Base-by-base conservation (phyloP, 23 tunicate genomes). In the Ascidia mentula region DNA sequence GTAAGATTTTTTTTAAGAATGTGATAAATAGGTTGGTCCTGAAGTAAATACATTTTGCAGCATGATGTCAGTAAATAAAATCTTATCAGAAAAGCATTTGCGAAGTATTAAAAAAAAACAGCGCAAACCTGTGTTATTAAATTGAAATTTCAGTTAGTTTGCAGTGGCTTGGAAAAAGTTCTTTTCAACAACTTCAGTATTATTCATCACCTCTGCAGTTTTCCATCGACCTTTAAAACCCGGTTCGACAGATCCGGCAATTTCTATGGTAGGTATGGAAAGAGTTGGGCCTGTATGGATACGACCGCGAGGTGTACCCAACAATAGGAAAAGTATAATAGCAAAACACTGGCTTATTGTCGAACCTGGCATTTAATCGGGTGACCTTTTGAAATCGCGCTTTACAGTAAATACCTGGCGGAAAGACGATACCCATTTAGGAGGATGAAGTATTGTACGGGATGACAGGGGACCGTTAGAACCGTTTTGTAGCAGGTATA, bases 321-420 rank as follows among this genome's bases (percentile, higher is more conserved):
- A 53, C 65, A 53, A 53, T 42, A 53, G 65, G 65, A 53, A 28
- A 53, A 53, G 65, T 53, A 53, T 53, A 53, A 53, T 53, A 53
- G 65, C 65, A 53, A 53, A 53, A 53, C 65, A 53, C 75, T 31
- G 18, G 32, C 32, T n/a, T 34, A 71, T 71, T 71, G 75, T 71
- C 75, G 9, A 34, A 71, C 38, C n/a, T 34, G 75, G 75, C 75
- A 71, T 71, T 71, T 71, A 71, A 71, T 71, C 75, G 38, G 75
- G 38, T 71, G 75, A 71, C 75, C 75, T 71, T 71, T 71, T 35
- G 38, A 71, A 71, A 35, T 71, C 38, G 38, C 32, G 24, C 38
- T 28, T 34, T 71, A 71, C 75, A 34, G 75, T 71, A 71, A 71
- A 71, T 35, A 71, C 38, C 32, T 71, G 4, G 5, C 18, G 24